Evolutionary conservation across 92 coral and sea anemone species (phyloP), one percentile per base, ranked within the genome.

Genomic region (Bergia sp.): DNA sequence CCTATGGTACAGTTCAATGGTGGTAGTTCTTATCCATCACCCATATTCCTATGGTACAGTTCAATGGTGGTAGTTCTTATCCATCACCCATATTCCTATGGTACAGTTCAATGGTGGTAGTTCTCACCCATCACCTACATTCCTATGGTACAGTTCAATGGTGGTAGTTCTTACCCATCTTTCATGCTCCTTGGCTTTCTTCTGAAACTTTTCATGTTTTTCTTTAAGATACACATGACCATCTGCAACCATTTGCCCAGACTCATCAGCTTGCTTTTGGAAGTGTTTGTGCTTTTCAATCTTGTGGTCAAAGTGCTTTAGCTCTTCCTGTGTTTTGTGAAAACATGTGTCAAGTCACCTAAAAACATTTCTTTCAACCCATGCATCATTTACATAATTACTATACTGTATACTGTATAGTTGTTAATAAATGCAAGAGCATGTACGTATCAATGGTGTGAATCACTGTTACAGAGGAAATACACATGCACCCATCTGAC

Each of bases 221-320:
- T 89, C 90, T 23, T 91, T 91, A 21, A 94, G 85, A 47, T 95
- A 91, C 36, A 76, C 88, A 45, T 95, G 94, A 1, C 99, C 99
- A 15, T 92, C 88, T 16, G 72, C 53, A 3, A 97, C 20, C 90
- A 91, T 82, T 21, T 85, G 89, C 49, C 87, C 92, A 53, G 99
- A 93, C 84, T 94, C 89, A 15, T 93, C 92, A 23, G 89, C 92
- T 81, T 95, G 97, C 37, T 91, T 91, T 69, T 88, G 89, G 82
- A 87, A 94, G 87, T 97, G 91, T 61, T 95, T 95, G 85, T 95
- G 98, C 67, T 97, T 97, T 40, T 81, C 73, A 65, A 97, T 97
- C 91, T 94, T 97, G 81, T 90, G 94, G 65, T 97, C 99, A 94
- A 97, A 97, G 90, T 97, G 99, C 37, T 82, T 67, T 77, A 97